Percentiles rank a stretch among this genome's conserved stretches.
phyloP scores from a whole-genome alignment of 2,797 vertebrate genomes.

The Melanogrammus aeglefinus region DNA sequence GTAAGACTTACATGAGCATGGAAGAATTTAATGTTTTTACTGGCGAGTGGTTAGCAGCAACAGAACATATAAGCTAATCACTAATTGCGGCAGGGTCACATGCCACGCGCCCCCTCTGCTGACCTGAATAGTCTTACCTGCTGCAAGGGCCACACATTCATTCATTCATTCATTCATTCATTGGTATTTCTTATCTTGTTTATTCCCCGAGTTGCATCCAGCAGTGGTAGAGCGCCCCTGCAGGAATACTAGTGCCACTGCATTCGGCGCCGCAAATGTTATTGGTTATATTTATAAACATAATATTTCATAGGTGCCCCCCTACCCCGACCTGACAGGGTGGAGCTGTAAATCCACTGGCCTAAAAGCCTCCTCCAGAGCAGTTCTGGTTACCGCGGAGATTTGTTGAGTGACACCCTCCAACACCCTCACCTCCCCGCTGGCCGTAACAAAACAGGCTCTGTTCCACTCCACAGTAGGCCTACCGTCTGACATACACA shows the following conservation, averaged over 20 bases:
- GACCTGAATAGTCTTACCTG: no score
- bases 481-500: constrained; percentile 13
- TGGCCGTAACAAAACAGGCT: constrained; percentile 55
- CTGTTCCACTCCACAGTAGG: constrained; percentile 48
- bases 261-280: no score
- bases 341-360: constrained; percentile 36
- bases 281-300: no score
- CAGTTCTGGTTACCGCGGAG: constrained; percentile 42
- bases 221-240: no score
- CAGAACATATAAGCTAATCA: not conserved
- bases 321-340: not conserved
- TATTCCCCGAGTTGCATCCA: no score
- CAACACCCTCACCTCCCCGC: constrained; percentile 38
- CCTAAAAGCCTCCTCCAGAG: constrained; percentile 42
- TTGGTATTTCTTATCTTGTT: no score
- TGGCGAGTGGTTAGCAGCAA: not conserved
- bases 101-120: no score
- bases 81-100: not conserved
- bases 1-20: not conserved
- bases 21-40: not conserved
- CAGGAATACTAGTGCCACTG: no score
- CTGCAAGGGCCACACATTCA: no score
- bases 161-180: no score
- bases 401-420: constrained; percentile 62
- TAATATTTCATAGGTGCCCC: no score